Evolutionary conservation across 2,797 vertebrate genomes (phyloP).

Genomic region (Balearica regulorum): DNA sequence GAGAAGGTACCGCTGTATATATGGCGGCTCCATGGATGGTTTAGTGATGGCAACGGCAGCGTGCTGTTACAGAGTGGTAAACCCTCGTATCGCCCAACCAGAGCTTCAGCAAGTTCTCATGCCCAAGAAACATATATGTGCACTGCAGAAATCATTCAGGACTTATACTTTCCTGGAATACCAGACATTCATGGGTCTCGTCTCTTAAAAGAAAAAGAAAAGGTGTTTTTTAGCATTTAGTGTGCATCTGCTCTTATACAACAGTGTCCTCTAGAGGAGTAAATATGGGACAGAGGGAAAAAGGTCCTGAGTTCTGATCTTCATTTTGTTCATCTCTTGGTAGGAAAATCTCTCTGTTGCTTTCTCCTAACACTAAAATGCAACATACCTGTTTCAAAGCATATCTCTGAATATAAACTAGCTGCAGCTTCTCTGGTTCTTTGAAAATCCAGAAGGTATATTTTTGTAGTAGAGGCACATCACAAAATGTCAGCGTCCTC

Average conservation of each 20-base stretch:
- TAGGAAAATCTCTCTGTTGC: background rate
- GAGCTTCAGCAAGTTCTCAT: background rate
- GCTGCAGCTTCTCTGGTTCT: background rate
- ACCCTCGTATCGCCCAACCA: background rate
- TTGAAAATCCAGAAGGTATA: background rate
- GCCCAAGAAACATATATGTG: background rate
- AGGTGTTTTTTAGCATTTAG: background rate
- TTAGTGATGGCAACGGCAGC: background rate
- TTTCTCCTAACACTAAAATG: background rate
- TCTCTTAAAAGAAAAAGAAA: background rate
- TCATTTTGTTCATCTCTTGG: background rate
- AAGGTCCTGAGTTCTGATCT: background rate
- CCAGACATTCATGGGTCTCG: background rate
- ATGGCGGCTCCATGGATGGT: background rate
- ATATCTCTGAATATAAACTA: background rate
- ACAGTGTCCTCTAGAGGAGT: conserved; percentile 28
- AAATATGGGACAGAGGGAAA: background rate
- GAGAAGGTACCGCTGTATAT: background rate
- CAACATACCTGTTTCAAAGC: background rate
- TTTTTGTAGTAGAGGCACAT: background rate
- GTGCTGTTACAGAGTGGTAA: background rate
- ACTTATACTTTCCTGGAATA: background rate
- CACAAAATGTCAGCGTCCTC: background rate
- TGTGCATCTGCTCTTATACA: conserved; percentile 1
- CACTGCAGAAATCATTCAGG: background rate